Evolutionary conservation across 2,888 invertebrate genomes (phyloP).

Genomic region (Amblyteles armatorius): DNA sequence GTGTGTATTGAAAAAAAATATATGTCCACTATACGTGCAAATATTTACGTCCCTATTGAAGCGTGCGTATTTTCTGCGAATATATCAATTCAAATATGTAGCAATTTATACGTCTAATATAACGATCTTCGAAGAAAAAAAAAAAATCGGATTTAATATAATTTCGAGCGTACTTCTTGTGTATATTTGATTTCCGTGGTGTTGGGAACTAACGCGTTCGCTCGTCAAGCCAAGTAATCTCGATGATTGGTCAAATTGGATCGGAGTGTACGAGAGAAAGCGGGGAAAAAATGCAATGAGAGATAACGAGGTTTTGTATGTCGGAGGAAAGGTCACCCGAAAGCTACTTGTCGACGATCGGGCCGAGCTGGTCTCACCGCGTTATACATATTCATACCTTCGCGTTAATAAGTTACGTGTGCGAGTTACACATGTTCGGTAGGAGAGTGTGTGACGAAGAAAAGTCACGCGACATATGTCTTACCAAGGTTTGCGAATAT

Average conservation of each 20-base stretch:
- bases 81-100: too few species aligned
- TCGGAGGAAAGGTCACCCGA: not conserved
- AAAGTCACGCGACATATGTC: not conserved
- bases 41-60: too few species aligned
- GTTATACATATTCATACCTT: not conserved
- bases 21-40: too few species aligned
- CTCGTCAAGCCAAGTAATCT: too few species aligned
- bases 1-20: too few species aligned
- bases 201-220: too few species aligned
- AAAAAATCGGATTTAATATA: too few species aligned
- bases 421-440: not conserved
- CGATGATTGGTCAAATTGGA: not conserved
- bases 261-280: not conserved
- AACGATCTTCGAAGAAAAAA: too few species aligned
- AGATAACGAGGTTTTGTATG: not conserved
- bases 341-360: slow-evolving; percentile 1
- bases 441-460: not conserved
- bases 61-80: too few species aligned
- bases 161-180: too few species aligned
- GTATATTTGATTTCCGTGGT: too few species aligned
- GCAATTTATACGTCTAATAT: too few species aligned
- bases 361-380: not conserved
- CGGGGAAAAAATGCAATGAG: not conserved
- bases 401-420: not conserved
- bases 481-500: not conserved